phyloP scores from a whole-genome alignment of 2,888 invertebrate species.

The Lamellibrachia satsuma region DNA sequence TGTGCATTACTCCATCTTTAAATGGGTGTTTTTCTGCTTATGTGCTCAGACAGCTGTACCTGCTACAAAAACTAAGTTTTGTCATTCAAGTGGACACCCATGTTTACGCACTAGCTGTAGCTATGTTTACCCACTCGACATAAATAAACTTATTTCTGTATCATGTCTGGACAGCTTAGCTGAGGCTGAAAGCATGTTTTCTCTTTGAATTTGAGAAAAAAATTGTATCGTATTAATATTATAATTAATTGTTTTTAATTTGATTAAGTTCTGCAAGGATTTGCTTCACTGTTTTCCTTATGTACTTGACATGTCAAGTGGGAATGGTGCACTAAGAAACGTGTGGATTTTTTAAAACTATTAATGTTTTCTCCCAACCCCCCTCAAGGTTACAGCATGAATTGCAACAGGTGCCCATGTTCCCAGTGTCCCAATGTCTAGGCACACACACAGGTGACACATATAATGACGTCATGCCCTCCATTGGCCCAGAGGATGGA shows the following conservation, averaged over 20 bases:
- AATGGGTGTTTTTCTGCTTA: background rate
- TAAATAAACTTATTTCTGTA: slow-evolving; percentile 2
- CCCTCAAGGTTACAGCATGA: background rate
- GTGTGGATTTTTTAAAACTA: background rate
- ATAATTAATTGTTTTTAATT: background rate
- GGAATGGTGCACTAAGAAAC: background rate
- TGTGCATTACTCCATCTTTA: background rate
- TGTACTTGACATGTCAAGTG: too few species aligned
- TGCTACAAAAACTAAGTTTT: background rate
- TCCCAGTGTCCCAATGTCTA: background rate
- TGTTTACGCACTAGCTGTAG: background rate
- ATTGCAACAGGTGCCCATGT: background rate
- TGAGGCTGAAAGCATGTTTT: slow-evolving; percentile 1
- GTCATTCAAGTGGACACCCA: background rate
- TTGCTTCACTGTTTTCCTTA: too few species aligned
- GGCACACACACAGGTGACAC: background rate
- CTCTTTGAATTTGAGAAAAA: background rate
- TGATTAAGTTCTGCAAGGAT: too few species aligned
- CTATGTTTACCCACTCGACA: slow-evolving; percentile 3
- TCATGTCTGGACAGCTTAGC: background rate
- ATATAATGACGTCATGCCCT: background rate
- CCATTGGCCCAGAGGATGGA: background rate
- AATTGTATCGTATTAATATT: background rate
- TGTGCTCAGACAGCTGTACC: background rate
- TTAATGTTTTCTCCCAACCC: background rate